Percentiles rank a stretch among this genome's conserved stretches.
These are phyloP conservation scores for Stichodactyla mertensii DNA, from an alignment of 64 coral and sea anemone genomes.

Conservation along the genomic window DNA sequence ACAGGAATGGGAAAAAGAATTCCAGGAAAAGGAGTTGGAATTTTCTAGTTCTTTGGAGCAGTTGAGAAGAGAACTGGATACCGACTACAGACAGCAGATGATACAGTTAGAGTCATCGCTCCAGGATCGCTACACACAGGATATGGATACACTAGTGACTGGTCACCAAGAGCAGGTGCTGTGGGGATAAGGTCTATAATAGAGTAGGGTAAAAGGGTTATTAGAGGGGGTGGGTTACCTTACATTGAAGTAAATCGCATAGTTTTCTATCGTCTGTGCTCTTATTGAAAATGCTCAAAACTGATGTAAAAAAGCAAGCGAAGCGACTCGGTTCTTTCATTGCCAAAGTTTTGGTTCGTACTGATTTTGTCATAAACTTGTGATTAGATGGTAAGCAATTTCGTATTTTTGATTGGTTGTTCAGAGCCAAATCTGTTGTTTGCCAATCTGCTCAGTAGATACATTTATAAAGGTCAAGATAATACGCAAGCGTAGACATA, in stretches of 20 bases:
- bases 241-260: too few relatives aligned
- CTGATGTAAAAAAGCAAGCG: too few relatives aligned
- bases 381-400: too few relatives aligned
- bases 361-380: too few relatives aligned
- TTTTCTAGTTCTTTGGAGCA: conserved; percentile 50
- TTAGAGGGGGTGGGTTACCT: too few relatives aligned
- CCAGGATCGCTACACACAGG: conserved; percentile 42
- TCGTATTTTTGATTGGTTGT: not conserved
- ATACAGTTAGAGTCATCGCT: conserved; percentile 61
- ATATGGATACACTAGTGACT: conserved; percentile 36
- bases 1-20: conserved; percentile 89
- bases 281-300: too few relatives aligned
- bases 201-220: not conserved
- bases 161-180: conserved; percentile 66
- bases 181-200: conserved; percentile 22
- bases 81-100: conserved; percentile 59
- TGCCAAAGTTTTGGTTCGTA: too few relatives aligned
- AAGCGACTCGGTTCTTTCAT: too few relatives aligned
- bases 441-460: too few relatives aligned
- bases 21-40: conserved; percentile 79
- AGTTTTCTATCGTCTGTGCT: too few relatives aligned
- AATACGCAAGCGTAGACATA: too few relatives aligned
- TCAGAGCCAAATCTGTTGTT: not conserved
- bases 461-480: too few relatives aligned
- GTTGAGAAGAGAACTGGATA: conserved; percentile 64